Evolutionary conservation across 2,797 vertebrate genomes (phyloP), one percentile per base, ranked within the genome.

Genomic region (Phataginus tricuspis): DNA sequence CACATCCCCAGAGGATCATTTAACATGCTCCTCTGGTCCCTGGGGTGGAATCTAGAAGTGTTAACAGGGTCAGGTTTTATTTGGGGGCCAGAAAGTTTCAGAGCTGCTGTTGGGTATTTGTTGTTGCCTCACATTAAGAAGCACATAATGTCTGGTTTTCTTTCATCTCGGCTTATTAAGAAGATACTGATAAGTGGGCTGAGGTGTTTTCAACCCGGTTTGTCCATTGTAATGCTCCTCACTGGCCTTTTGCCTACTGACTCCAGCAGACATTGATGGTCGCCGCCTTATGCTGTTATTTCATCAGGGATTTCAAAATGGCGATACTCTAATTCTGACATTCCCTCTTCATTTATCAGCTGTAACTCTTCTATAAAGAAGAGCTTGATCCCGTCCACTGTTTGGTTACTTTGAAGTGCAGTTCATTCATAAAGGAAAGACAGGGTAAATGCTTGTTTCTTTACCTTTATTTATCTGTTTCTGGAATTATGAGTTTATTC

Each of bases 401-500:
- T 83, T 82, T 90, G 37, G 13, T 88, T 68, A 93, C 11, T 72
- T 45, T 84, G 29, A 91, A 92, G 31, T 49, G 45, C 5, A 53
- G 19, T 37, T 84, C 45, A 49, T 37, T 84, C 45, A 49, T 82
- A 79, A 95, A 77, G 19, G 39, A 92, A 89, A 94, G 61, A 21
- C 39, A 85, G 39, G 39, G 51, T 66, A 92, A 90, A 69, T 55
- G 23, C 31, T 86, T 25, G 18, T 61, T 61, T 92, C 9, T 75
- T 93, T 88, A 83, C 18, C 2, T 37, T 93, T 59, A 27, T 84
- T 93, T 84, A 74, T 9, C 68, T 96, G 25, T 57, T 90, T 88
- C 79, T 95, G 16, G 77, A 92, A 87, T 75, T 59, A 53, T 31
- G 27, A 82, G 23, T 90, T 96, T 82, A 63, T 94, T 92, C 63